Evolutionary conservation across 2,888 invertebrate genomes (phyloP), one percentile per base, ranked within the genome.

Genomic region (Pilophorus perplexus): DNA sequence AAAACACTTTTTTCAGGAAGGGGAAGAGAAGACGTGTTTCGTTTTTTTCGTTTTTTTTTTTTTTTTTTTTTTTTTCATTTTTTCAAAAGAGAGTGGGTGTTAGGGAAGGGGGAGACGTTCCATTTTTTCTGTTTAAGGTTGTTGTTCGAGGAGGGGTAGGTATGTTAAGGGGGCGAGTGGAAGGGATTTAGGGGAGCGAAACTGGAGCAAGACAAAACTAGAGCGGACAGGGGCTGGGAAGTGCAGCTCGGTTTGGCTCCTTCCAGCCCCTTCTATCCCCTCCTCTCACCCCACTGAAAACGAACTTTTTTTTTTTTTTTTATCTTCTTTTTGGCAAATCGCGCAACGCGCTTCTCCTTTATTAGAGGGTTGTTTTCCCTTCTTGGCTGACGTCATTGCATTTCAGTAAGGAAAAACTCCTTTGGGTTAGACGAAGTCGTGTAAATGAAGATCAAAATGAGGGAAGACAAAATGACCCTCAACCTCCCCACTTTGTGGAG

Each of bases 361-460:
- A 33, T 55, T 37, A 38, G 46, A 55, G 33, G 14, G 55, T 55
- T 55, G 55, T 55, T 55, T 55, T 55, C 55, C 55, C 33, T 55
- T 38, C 38, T 22, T 38, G 38, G 37, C 55, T 55, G 55, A 55
- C 55, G 55, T 55, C 55, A 55, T 55, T 38, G 33, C 55, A 55
- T 37, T 38, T 46, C 46, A 46, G 46, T 46, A 46, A 22, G 22
- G 22, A 18, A 44, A 14, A 44, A 44, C n/a, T n/a, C n/a, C n/a
- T n/a, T n/a, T n/a, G n/a, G n/a, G n/a, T n/a, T n/a, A 46, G 46
- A 23, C 23, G 46, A 46, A 46, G 23, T n/a, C 46, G 46, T n/a
- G 25, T 25, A 46, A 46, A 46, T n/a, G 22, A 23, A 20, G 23
- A 46, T 23, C n/a, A 46, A 3, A 8, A 46, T 12, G 22, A 22